Base-by-base conservation (phyloP, 2,113 vertebrate species). In the Etheostoma spectabile region DNA sequence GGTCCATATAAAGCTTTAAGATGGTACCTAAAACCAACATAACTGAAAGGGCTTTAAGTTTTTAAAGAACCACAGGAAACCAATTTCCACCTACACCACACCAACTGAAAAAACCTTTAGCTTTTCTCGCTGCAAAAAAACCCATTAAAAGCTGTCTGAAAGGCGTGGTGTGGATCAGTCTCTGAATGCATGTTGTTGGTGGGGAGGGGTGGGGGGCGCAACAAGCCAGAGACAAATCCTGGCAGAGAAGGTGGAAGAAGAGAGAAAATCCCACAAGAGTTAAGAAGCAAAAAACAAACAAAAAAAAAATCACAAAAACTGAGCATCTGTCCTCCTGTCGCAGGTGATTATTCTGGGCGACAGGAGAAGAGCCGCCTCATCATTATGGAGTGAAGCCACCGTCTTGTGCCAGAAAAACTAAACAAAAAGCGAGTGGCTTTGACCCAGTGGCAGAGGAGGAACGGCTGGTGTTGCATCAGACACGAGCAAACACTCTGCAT, bases 311-410 rank as follows among this genome's bases (percentile, higher is more conserved):
- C 6, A 5, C 73, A 79, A 49, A 74, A 27, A 49, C 45, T 16
- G 75, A 80, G 72, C 88, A 86, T 89, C 90, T 90, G 86, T 84
- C 67, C 48, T 61, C 64, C 78, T 79, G 84, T 88, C 80, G 52
- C 82, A 76, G 85, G 51, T 76, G 86, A 89, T 90, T 87, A 88
- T 64, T 74, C 65, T 53, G 62, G 74, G 8, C 67, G 33, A 70
- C 33, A 0, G 74, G 27, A 79, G 81, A 76, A 86, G 49, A 67
- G 86, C 63, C 19, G 52, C 75, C 42, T 88, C 87, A 86, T 89
- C 74, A 22, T 71, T 72, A 38, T 2, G 42, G 74, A 45, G 33
- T 0, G 38, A 49, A 52, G 19, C 64, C 35, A 8, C n/a, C 51
- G 33, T 8, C 66, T 11, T 27, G 18, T 33, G 51, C 51, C 57